Percentiles rank a stretch among this genome's conserved stretches.
Evolutionary conservation across 2,888 invertebrate genomes (phyloP).

Genomic region (Mylabris sibirica): DNA sequence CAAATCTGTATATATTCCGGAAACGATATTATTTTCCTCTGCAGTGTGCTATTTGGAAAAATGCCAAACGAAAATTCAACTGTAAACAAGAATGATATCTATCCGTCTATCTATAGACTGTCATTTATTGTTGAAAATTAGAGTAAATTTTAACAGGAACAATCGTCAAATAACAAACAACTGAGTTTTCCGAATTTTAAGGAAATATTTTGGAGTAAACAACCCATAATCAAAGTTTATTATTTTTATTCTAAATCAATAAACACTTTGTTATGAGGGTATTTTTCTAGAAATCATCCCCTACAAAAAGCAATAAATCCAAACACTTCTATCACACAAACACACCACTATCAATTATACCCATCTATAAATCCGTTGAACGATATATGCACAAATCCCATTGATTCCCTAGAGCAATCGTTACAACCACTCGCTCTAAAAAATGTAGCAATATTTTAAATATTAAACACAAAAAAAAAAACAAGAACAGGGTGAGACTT

Average conservation of each 20-base stretch:
- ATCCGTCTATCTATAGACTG: background rate
- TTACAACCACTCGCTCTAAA: background rate
- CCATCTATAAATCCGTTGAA: background rate
- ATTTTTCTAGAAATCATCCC: background rate
- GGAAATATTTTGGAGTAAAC: too few species aligned
- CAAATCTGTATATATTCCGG: constrained; percentile 1
- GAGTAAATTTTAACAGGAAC: background rate
- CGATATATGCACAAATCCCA: background rate
- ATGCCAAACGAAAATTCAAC: background rate
- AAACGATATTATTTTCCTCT: background rate
- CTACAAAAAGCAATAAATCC: background rate
- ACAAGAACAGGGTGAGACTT: constrained; percentile 46
- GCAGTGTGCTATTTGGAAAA: constrained; percentile 5
- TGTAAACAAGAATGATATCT: background rate
- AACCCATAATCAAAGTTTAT: too few species aligned
- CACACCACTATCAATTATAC: background rate
- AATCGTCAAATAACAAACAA: background rate
- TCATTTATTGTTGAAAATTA: background rate
- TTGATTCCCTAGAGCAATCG: background rate
- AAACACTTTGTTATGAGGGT: too few species aligned
- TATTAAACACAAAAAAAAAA: background rate
- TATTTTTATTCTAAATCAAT: too few species aligned
- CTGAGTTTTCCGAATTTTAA: too few species aligned
- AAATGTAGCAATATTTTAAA: background rate
- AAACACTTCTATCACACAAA: background rate